These are phyloP conservation scores for Lamellibrachia satsuma DNA, from an alignment of 2,888 invertebrate genomes.

Conservation along the genomic window DNA sequence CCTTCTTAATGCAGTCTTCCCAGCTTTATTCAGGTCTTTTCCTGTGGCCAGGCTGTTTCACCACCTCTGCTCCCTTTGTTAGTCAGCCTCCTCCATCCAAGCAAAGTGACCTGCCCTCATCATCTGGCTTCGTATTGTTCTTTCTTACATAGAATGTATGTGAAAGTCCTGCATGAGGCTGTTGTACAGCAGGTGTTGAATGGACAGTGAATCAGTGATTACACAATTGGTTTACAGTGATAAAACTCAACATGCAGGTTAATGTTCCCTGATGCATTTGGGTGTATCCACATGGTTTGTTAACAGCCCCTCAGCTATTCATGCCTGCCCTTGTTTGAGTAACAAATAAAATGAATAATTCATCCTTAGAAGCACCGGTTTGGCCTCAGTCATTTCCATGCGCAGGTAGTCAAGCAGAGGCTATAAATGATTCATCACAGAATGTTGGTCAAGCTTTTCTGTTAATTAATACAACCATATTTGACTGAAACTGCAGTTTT, in stretches of 20 bases:
- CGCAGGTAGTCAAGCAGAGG: not conserved
- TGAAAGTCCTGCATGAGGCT: not conserved
- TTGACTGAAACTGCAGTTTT: not conserved
- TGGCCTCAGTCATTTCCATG: not conserved
- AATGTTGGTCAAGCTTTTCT: not conserved
- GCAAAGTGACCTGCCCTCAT: no score
- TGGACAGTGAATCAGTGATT: not conserved
- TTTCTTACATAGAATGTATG: not conserved
- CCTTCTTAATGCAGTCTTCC: no score
- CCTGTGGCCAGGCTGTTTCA: no score
- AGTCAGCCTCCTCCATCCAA: no score
- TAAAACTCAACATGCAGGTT: not conserved
- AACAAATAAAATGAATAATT: not conserved
- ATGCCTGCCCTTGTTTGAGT: not conserved
- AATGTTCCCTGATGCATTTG: not conserved
- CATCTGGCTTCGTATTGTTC: no score
- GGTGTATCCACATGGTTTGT: not conserved
- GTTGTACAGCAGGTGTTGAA: not conserved
- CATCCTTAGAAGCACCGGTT: not conserved
- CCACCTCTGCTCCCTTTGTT: no score
- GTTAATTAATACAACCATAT: not conserved
- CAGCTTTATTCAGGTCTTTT: no score
- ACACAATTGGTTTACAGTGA: not conserved
- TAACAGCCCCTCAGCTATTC: not conserved
- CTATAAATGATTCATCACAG: not conserved